A percentile compares a stretch with the other conserved stretches of the same genome.
These are phyloP conservation scores for Leucopsar rothschildi DNA, from an alignment of 2,113 vertebrate genomes.

Conservation along the genomic window DNA sequence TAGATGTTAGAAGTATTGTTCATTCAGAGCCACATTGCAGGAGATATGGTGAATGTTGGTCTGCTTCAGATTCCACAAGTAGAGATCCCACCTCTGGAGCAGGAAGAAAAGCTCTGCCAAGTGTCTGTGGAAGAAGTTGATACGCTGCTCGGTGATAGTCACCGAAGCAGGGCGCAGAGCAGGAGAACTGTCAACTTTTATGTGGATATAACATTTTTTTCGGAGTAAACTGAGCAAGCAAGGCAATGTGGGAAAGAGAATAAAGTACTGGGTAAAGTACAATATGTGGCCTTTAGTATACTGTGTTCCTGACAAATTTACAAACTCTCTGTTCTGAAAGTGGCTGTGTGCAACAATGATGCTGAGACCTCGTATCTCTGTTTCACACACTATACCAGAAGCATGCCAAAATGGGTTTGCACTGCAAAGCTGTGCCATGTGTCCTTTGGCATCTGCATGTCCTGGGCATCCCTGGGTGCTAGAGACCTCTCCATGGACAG, in stretches of 20 bases:
- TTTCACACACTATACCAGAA: background rate
- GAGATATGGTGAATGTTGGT: background rate
- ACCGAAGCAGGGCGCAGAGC: background rate
- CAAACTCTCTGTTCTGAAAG: background rate
- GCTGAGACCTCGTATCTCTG: background rate
- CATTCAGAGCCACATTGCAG: background rate
- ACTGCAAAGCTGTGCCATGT: rapidly evolving
- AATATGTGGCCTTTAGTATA: background rate
- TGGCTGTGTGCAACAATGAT: background rate
- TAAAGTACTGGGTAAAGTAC: background rate
- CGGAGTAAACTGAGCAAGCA: background rate
- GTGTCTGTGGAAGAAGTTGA: background rate
- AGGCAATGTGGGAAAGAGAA: background rate
- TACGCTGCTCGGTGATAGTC: rapidly evolving
- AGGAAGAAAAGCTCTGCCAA: background rate
- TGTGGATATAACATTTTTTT: background rate
- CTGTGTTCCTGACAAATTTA: background rate
- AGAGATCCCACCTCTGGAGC: background rate
- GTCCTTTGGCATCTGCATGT: background rate
- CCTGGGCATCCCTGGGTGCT: background rate
- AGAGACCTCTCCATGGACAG: rapidly evolving
- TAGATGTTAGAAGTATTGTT: background rate
- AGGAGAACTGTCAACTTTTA: background rate
- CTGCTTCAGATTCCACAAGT: background rate
- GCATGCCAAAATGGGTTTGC: background rate